Evolutionary conservation across 2,888 invertebrate species (phyloP), one percentile per base, ranked within the genome.

Genomic region (Idaea aversata): DNA sequence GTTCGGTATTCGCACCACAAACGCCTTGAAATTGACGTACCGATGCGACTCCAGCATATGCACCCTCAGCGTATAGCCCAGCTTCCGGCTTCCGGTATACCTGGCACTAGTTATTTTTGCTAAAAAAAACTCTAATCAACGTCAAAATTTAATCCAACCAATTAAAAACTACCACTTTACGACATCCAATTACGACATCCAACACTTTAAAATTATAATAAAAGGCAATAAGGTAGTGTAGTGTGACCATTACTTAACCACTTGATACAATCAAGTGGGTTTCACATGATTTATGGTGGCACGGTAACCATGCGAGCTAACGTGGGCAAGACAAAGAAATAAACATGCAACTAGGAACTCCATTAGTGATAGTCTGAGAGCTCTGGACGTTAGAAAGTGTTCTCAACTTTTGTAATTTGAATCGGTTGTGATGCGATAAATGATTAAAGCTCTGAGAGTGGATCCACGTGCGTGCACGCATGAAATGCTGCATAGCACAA

Each of bases 251-350:
- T 64, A 68, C 64, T 66, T 63, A 68, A 58, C 36, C 34, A 59
- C 38, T 57, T 38, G 68, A 68, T 68, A 62, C 3, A 36, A 66
- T 68, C 36, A 61, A 35, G 13, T 38, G 35, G 25, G 25, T 47
- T 47, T 47, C 47, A 64, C 65, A 63, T 65, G 65, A 64, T 64
- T 15, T 61, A 64, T 64, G 61, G 61, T 59, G 13, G 59, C 13
- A 34, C 63, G 34, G 61, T 65, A 61, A 59, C 66, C 69, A 65
- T 70, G 70, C 66, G 16, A 66, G 66, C 61, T 66, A 63, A 70
- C 65, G 70, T 68, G 68, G 66, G 64, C 61, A 36, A 71, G 74
- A 65, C 69, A 69, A 69, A 72, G 68, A 72, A 74, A 72, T 62
- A 67, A 67, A 70, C 71, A 74, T 72, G 72, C 70, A 67, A 70